These are phyloP conservation scores for Knipowitschia caucasica DNA, from an alignment of 2,797 vertebrate species.

Conservation along the genomic window DNA sequence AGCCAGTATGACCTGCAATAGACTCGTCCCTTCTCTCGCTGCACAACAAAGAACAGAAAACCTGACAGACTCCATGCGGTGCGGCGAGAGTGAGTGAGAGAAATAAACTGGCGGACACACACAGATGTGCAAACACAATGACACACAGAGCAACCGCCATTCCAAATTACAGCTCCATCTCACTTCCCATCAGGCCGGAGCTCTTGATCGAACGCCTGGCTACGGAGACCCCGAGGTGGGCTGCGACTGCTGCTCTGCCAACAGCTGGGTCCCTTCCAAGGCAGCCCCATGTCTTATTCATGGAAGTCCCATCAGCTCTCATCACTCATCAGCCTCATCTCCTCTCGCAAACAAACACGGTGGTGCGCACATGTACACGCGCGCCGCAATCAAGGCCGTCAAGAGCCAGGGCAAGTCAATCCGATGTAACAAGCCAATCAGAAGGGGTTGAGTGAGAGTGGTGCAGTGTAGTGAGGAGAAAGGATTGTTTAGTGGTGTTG, in stretches of 20 bases:
- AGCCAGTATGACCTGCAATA: background rate
- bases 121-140: slow-evolving; percentile 32
- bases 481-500: slow-evolving; percentile 3
- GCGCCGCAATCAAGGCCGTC: slow-evolving; percentile 45
- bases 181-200: slow-evolving; percentile 42
- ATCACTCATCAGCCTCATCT: slow-evolving; percentile 46
- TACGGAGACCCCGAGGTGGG: slow-evolving; percentile 45
- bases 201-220: slow-evolving; percentile 49
- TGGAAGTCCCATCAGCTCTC: slow-evolving; percentile 54
- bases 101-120: slow-evolving; percentile 21
- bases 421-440: slow-evolving; percentile 49
- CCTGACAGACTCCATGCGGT: background rate
- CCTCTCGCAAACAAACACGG: slow-evolving; percentile 18
- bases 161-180: slow-evolving; percentile 42
- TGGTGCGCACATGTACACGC: slow-evolving; percentile 5
- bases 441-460: slow-evolving; percentile 43
- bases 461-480: slow-evolving; percentile 18
- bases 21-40: background rate
- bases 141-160: slow-evolving; percentile 16
- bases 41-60: slow-evolving; percentile 2
- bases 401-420: slow-evolving; percentile 32
- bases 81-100: slow-evolving; percentile 1
- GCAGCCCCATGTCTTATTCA: slow-evolving; percentile 59
- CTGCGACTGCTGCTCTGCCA: slow-evolving; percentile 47
- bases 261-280: slow-evolving; percentile 65